Evolutionary conservation across 2,113 vertebrate genomes (phyloP), one percentile per base, ranked within the genome.

Genomic region (Myodes glareolus): DNA sequence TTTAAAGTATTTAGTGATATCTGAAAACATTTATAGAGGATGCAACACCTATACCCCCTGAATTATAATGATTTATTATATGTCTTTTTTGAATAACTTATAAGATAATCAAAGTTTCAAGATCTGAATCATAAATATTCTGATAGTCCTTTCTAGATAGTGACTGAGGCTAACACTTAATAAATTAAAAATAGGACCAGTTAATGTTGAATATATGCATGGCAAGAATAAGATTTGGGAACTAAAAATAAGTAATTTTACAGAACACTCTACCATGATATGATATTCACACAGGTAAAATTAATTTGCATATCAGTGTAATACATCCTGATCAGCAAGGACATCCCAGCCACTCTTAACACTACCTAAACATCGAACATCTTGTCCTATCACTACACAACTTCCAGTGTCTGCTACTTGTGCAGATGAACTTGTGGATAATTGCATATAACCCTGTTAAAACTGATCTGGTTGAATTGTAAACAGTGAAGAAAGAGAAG

Each of bases 401-500:
- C 97, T 97, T 98, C 95, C 98, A 98, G 98, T 98, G 98, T 88
- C 88, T 96, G 97, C 95, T 98, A 97, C 97, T 98, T 98, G 98
- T 98, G 98, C 73, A 93, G 97, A 68, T 98, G 96, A 96, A 94
- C 94, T 97, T 96, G 92, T 97, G 98, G 98, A 97, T 92, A 97
- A 78, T 73, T 97, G 97, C 98, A 98, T 96, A 98, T 88, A 96
- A 96, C 98, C 98, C 97, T 97, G 97, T 98, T 99, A 98, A 98
- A 98, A 96, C 85, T 97, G 89, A 96, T 96, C 92, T 95, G 95
- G 97, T 81, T 97, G 95, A 98, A 98, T 92, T 98, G 98, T 98
- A 99, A 99, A 99, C 98, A 98, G 96, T 97, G 95, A 98, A 96
- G 96, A 97, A 98, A 98, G 91, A 89, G 91, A 98, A 98, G 93